Evolutionary conservation across 2,888 invertebrate species (phyloP), one percentile per base, ranked within the genome.

Genomic region (Limenitis camilla): DNA sequence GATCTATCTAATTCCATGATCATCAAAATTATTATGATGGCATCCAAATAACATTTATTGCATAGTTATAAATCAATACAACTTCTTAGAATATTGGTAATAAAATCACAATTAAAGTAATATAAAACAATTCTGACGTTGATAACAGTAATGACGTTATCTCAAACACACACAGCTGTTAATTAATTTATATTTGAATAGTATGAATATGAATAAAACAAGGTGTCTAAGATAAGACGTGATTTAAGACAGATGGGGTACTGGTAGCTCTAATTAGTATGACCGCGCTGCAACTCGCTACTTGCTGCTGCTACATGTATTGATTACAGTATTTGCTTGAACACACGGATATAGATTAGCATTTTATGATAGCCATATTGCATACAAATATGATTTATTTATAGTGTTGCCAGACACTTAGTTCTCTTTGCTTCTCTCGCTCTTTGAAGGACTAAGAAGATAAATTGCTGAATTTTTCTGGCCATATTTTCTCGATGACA

Each of bases 281-380:
- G 61, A 52, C 61, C 58, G 60, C 61, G 45, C 56, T 39, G 35
- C 46, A 39, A 40, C 49, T 43, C 45, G 55, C 19, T 19, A 19
- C 19, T 19, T 19, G 19, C 19, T 19, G 19, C 19, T 19, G 19
- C 19, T 19, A 19, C 19, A 19, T 19, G 19, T 19, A 55, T 52
- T 56, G 48, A 58, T 58, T 60, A 56, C 46, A 53, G 55, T 56
- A 52, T 47, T 46, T 39, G 54, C 60, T 57, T 59, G 60, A 56
- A 41, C 49, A 40, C 44, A 55, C 62, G 62, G 64, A 64, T 64
- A 56, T 53, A 56, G 52, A 64, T 65, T 62, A 60, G 61, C 61
- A 61, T 61, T 61, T 60, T 60, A 52, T 60, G 59, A 54, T 53
- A 47, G 43, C 49, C 49, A 49, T 49, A 54, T 56, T 55, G 61